Base-by-base conservation (phyloP, 1,140 invertebrate species). In the Aphelenchoides besseyi region DNA sequence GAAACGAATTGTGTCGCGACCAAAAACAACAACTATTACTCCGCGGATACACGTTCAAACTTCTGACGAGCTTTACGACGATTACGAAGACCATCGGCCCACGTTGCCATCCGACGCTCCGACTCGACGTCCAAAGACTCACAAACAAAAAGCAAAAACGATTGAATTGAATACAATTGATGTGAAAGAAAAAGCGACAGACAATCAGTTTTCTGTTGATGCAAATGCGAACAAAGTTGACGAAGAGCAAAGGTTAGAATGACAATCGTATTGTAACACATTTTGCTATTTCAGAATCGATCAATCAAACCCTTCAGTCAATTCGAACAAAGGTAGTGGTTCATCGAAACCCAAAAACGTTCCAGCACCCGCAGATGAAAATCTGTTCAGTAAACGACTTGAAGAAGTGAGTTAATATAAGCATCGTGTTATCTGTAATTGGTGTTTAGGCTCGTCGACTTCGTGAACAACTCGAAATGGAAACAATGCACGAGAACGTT, bases 381-480 rank as follows among this genome's bases (percentile, higher is more conserved):
- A 48, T 23, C 12, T 23, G 23, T 23, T 48, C 41, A 48, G 23
- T 12, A 48, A 48, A 12, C 41, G 41, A 23, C 55, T 59, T 12
- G 55, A 59, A 59, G 55, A 59, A 59, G 55, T 59, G 18, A 48
- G 41, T 12, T 59, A 23, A 28, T 59, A 12, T 5, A 5, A n/a
- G n/a, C n/a, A n/a, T n/a, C n/a, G n/a, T n/a, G n/a, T n/a, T n/a
- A n/a, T n/a, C n/a, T n/a, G n/a, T n/a, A n/a, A n/a, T n/a, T n/a
- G n/a, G n/a, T n/a, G n/a, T 64, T 64, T 48, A 64, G 62, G 62
- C 67, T 1, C 53, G 67, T 2, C 67, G 41, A 18, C 30, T 69
- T 26, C 67, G 67, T 5, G 67, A 69, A 69, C 18, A 69, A 26
- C 67, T 69, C 35, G 67, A 69, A 61, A 23, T 62, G 8, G n/a